A percentile compares a stretch with the other conserved stretches of the same genome.
Evolutionary conservation across 1,140 invertebrate species (phyloP).

Genomic region (Geopemphigus sp.): DNA sequence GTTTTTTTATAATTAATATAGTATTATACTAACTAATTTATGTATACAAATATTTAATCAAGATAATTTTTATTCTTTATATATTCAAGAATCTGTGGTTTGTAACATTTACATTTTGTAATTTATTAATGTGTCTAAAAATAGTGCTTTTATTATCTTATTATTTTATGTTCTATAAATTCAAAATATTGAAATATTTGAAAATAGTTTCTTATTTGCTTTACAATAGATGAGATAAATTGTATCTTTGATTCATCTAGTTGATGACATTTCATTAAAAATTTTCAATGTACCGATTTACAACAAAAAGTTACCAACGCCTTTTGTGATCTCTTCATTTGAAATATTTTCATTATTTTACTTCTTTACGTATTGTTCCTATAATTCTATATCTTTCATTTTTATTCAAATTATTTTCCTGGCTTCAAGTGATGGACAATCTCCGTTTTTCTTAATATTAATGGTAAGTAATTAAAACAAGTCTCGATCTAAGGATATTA

Average conservation of each 20-base stretch:
- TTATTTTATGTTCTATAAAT: too few species aligned
- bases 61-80: too few species aligned
- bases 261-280: conserved; percentile 31
- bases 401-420: conserved; percentile 11
- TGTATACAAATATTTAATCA: too few species aligned
- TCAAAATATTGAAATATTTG: too few species aligned
- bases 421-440: conserved; percentile 31
- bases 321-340: not conserved
- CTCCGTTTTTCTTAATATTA: not conserved
- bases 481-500: conserved; percentile 10
- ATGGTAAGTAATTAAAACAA: conserved; percentile 46
- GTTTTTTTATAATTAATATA: too few species aligned
- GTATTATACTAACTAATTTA: too few species aligned
- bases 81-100: too few species aligned
- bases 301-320: conserved; percentile 38
- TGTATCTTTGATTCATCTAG: conserved; percentile 30
- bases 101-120: too few species aligned
- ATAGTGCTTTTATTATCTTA: too few species aligned
- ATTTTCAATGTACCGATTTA: conserved; percentile 41
- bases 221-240: conserved; percentile 20
- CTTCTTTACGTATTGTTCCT: not conserved
- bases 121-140: too few species aligned
- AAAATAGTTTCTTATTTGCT: not conserved
- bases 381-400: not conserved
- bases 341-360: not conserved